Conservation (phyloP, 2,888 invertebrate species). For the Malthinus seriepunctatus region DNA sequence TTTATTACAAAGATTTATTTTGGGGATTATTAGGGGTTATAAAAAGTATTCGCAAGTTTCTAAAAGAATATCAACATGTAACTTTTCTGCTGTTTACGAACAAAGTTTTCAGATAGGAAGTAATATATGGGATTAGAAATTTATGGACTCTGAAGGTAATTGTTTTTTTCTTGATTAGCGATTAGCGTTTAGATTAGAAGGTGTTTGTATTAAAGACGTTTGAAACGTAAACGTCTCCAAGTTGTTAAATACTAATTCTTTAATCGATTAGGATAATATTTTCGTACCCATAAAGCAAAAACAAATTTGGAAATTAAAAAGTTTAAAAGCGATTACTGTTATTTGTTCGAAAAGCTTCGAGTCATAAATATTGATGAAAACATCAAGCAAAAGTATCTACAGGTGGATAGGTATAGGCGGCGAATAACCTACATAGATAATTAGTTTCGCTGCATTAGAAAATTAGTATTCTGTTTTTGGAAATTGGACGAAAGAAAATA, state of each 20-base stretch:
- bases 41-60: slow-evolving; percentile 11
- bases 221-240: background rate
- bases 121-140: slow-evolving; percentile 15
- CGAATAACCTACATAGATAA: too few species aligned
- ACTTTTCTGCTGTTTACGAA: slow-evolving; percentile 11
- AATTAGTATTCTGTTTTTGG: too few species aligned
- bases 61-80: slow-evolving; percentile 4
- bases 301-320: slow-evolving; percentile 2
- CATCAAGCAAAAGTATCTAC: slow-evolving; percentile 22
- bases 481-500: too few species aligned
- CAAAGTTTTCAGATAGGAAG: slow-evolving; percentile 11
- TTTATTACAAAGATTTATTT: slow-evolving; percentile 13
- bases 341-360: slow-evolving; percentile 21
- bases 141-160: slow-evolving; percentile 20
- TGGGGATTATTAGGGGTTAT: slow-evolving; percentile 5
- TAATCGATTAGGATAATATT: slow-evolving; percentile 6
- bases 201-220: background rate
- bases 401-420: slow-evolving; percentile 19
- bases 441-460: too few species aligned
- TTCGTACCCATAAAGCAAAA: too few species aligned
- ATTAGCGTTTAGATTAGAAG: slow-evolving; percentile 9
- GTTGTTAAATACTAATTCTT: background rate
- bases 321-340: slow-evolving; percentile 15
- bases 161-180: slow-evolving; percentile 16
- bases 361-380: slow-evolving; percentile 28